These are phyloP conservation scores for Myotis vivesi DNA, from an alignment of 2,797 vertebrate species.

Conservation along the genomic window DNA sequence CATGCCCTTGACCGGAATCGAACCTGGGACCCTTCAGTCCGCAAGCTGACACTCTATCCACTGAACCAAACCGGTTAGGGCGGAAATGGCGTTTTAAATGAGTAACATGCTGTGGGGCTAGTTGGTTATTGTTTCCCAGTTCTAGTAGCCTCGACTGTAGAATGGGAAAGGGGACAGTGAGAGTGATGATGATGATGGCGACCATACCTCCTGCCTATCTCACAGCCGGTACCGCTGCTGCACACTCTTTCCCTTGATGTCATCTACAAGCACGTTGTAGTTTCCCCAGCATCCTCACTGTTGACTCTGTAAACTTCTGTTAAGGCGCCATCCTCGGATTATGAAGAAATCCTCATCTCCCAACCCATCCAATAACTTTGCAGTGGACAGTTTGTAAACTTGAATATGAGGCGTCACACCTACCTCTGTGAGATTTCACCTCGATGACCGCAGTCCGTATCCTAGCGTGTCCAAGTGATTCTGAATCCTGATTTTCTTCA, in stretches of 20 bases:
- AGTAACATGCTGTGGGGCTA: neutral
- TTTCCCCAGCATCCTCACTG: neutral
- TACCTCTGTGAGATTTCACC: neutral
- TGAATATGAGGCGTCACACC: neutral
- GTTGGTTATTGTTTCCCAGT: neutral
- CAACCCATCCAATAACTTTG: neutral
- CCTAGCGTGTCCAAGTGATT: neutral
- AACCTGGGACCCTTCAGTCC: too few relatives aligned
- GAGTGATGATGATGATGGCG: neutral
- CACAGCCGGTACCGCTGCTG: neutral
- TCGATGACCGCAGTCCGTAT: neutral
- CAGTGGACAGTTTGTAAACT: neutral
- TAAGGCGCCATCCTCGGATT: neutral
- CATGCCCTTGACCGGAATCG: too few relatives aligned
- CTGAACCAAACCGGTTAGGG: too few relatives aligned
- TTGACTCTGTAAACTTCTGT: neutral
- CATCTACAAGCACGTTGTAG: neutral
- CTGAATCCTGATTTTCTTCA: neutral
- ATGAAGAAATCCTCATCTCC: neutral
- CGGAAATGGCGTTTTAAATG: neutral
- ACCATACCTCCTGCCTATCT: neutral
- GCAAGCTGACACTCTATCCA: too few relatives aligned
- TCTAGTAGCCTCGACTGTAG: neutral
- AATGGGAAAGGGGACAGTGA: neutral
- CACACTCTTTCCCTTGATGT: neutral